phyloP scores from a whole-genome alignment of 2,113 vertebrate genomes.

The Spea bombifrons region DNA sequence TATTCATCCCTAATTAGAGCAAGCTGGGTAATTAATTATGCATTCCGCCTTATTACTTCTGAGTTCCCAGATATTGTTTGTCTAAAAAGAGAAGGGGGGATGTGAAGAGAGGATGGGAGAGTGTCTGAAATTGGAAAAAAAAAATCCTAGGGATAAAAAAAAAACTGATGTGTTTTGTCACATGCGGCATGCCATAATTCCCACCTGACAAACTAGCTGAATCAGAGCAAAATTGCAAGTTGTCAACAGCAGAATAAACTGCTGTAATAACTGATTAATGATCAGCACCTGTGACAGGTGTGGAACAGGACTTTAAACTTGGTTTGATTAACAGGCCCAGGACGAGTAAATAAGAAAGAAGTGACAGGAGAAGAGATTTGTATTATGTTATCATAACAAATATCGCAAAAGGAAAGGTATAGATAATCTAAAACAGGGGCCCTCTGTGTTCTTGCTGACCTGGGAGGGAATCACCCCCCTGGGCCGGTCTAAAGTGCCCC shows the following conservation, averaged over 20 bases:
- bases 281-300: constrained; percentile 98
- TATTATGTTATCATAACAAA: constrained; percentile 70
- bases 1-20: constrained; percentile 99
- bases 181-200: constrained; percentile 94
- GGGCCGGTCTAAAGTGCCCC: too few species aligned
- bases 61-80: constrained; percentile 94
- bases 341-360: constrained; percentile 74
- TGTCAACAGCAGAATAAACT: constrained; percentile 98
- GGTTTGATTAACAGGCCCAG: constrained; percentile 82
- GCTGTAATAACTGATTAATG: constrained; percentile 98
- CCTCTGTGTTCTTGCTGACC: too few species aligned
- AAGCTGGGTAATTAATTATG: constrained; percentile 99
- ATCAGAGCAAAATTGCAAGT: constrained; percentile 98
- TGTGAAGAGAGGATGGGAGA: constrained; percentile 56
- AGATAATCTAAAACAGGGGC: not conserved
- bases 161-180: constrained; percentile 98
- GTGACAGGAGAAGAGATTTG: constrained; percentile 69
- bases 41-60: constrained; percentile 98
- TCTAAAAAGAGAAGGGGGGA: constrained; percentile 76
- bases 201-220: constrained; percentile 98
- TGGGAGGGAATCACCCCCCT: too few species aligned
- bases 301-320: constrained; percentile 75
- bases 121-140: constrained; percentile 69
- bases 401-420: constrained; percentile 52
- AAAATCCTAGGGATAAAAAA: constrained; percentile 61